Conservation (phyloP, 2,797 vertebrate genomes). For the Sandelia bainsii region DNA sequence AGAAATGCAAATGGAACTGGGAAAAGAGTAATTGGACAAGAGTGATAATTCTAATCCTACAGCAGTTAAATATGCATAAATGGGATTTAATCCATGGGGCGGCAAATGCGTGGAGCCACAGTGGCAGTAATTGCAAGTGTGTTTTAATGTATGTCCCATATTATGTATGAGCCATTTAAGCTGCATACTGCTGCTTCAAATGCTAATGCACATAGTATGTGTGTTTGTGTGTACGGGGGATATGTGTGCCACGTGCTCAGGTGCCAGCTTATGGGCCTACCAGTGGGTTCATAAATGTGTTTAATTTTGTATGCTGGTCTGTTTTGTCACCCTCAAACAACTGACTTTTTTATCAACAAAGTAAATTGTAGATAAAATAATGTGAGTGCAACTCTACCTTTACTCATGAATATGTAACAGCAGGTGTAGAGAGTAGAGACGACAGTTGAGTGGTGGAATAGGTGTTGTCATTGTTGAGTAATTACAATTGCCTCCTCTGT, state of each 20-base stretch:
- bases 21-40: constrained; percentile 65
- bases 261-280: background rate
- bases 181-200: constrained; percentile 37
- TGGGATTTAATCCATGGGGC: constrained; percentile 67
- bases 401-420: constrained; percentile 51
- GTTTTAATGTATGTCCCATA: constrained; percentile 62
- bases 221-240: constrained; percentile 1
- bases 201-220: constrained; percentile 20
- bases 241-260: background rate
- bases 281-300: background rate
- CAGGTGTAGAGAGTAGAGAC: constrained; percentile 16
- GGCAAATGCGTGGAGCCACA: constrained; percentile 41
- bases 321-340: constrained; percentile 12
- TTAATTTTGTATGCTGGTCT: constrained; percentile 7
- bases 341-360: background rate
- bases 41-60: constrained; percentile 71
- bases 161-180: constrained; percentile 44
- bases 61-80: constrained; percentile 70
- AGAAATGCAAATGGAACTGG: constrained; percentile 57
- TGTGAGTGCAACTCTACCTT: constrained; percentile 1
- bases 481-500: constrained; percentile 49
- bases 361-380: constrained; percentile 2
- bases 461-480: constrained; percentile 38
- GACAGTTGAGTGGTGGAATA: constrained; percentile 2
- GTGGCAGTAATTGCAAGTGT: constrained; percentile 49